Base-by-base conservation (phyloP, 2,888 invertebrate genomes). In the Apotomis turbidana region DNA sequence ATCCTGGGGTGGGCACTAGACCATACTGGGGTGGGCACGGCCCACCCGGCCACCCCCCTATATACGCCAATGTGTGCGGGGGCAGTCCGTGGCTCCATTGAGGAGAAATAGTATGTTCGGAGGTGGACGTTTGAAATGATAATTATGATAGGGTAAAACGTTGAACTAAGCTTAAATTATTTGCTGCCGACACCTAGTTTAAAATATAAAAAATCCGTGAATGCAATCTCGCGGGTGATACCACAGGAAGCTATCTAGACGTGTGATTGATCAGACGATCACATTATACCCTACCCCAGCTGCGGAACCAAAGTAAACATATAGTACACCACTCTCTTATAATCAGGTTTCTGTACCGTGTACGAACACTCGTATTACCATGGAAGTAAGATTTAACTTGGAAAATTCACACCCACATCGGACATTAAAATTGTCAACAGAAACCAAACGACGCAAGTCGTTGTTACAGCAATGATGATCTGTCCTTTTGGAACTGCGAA, bases 191-290 rank as follows among this genome's bases (percentile, higher is more conserved):
- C 41, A 41, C 4, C 41, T 41, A 6, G 27, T 27, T 27, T 27
- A 27, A 27, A 27, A 2, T 36, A 41, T 59, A 27, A 3, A 36
- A 61, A 61, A 51, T 49, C 61, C 49, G 10, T 27, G 61, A 51
- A 49, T 51, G 61, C 36, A 61, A 49, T 61, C 49, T 15, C 44
- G 10, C 6, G 52, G 54, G 63, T 44, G 44, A 54, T 44, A 55
- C n/a, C 54, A 10, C 64, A 6, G 55, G 54, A 66, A 66, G 66
- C 55, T 8, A 54, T 12, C 44, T 55, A 66, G 46, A 66, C 27
- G 27, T 57, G 66, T 66, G 66, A 66, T 66, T 15, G 15, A 15
- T 15, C 15, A 1, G 15, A 15, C 55, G 66, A 66, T 66, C 66
- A 57, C 55, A 66, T 55, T 66, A 66, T 57, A 6, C 41, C 66